phyloP scores from a whole-genome alignment of 1,140 invertebrate species.

The Pentalonia nigronervosa region DNA sequence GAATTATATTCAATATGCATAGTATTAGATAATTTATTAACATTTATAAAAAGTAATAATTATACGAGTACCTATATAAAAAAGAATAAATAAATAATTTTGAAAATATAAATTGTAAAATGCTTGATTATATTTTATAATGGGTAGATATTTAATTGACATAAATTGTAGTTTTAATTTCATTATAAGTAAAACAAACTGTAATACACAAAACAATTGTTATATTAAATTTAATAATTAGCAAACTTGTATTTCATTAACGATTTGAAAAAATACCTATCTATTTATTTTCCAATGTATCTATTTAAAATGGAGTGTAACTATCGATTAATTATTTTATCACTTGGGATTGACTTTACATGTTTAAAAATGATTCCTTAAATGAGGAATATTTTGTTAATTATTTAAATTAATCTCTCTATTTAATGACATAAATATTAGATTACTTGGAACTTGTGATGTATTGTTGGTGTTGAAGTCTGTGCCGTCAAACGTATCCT shows the following conservation, averaged over 20 bases:
- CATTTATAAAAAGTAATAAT: no score
- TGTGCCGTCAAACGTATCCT: conserved; percentile 8
- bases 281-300: not conserved
- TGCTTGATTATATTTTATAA: not conserved
- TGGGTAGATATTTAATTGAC: not conserved
- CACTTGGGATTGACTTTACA: not conserved
- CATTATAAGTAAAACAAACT: not conserved
- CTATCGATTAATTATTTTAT: not conserved
- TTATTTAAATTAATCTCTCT: not conserved
- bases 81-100: no score
- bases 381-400: not conserved
- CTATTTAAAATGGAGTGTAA: not conserved
- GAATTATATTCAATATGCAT: no score
- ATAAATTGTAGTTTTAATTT: no score
- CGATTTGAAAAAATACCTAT: not conserved
- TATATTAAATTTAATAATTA: not conserved
- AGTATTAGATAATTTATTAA: no score
- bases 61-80: no score
- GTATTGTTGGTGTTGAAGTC: conserved; percentile 22
- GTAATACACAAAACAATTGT: not conserved
- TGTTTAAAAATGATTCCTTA: not conserved
- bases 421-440: not conserved
- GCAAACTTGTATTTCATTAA: not conserved
- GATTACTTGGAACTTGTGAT: conserved; percentile 29
- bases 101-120: not conserved